These are phyloP conservation scores for Phoebastria nigripes DNA, from an alignment of 2,797 vertebrate species.

Conservation along the genomic window DNA sequence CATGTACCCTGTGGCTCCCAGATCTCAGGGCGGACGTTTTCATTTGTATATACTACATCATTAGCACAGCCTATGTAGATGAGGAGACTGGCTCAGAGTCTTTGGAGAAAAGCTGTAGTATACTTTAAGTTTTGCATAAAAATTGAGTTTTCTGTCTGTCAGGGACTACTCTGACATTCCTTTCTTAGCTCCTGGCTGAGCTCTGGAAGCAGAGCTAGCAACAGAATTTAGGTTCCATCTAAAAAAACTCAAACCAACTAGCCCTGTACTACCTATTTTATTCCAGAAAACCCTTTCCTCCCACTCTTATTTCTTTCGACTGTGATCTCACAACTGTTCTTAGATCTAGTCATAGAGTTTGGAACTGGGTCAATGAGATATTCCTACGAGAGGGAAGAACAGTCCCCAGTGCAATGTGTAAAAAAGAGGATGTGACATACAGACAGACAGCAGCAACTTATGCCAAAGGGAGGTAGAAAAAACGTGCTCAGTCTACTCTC, in stretches of 20 bases:
- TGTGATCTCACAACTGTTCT: neutral
- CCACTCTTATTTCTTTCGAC: neutral
- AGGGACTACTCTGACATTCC: neutral
- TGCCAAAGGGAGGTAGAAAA: neutral
- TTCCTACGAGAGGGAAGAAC: neutral
- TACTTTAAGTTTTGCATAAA: neutral
- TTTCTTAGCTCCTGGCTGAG: neutral
- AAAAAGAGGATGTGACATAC: neutral
- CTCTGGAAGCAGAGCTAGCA: neutral
- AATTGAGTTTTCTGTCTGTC: neutral
- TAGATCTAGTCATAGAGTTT: neutral
- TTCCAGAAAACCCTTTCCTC: neutral
- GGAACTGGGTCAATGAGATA: neutral
- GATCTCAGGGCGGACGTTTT: neutral
- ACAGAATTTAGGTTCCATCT: neutral
- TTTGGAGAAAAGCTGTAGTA: neutral
- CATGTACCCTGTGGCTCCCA: neutral
- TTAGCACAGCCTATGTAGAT: neutral
- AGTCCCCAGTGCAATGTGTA: neutral
- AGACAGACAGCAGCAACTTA: neutral
- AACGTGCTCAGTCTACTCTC: neutral
- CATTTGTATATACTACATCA: neutral
- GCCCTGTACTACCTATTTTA: neutral
- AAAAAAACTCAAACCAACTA: neutral
- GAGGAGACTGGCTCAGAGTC: neutral